These are phyloP conservation scores for Sylvilagus bachmani DNA, from an alignment of 2,113 vertebrate species.

Conservation along the genomic window DNA sequence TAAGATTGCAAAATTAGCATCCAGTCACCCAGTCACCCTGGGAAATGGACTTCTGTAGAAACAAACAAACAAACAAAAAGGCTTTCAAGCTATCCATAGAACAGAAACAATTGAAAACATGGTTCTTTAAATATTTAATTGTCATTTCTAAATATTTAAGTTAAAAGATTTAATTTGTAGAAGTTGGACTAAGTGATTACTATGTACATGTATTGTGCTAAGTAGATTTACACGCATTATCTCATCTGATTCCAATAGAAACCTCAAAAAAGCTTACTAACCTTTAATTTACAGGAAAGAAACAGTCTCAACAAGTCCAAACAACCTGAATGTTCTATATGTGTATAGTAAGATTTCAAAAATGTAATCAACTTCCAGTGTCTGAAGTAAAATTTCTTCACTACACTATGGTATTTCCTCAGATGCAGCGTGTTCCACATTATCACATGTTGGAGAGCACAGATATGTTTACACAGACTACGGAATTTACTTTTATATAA, in stretches of 20 bases:
- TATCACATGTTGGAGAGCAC: neutral
- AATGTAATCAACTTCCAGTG: neutral
- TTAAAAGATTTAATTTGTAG: neutral
- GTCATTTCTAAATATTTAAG: neutral
- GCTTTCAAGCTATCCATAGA: neutral
- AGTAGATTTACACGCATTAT: neutral
- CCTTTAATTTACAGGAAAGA: neutral
- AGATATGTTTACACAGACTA: neutral
- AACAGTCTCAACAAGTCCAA: neutral
- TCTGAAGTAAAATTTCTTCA: neutral
- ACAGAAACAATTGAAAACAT: neutral
- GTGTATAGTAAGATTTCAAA: neutral
- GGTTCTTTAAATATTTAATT: neutral
- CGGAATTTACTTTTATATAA: neutral
- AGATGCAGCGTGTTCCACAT: neutral
- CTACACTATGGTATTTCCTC: neutral
- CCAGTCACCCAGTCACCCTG: neutral
- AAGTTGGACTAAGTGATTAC: neutral
- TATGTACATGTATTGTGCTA: neutral
- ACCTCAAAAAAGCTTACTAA: neutral
- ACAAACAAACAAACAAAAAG: neutral
- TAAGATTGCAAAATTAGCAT: neutral
- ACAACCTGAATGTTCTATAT: neutral
- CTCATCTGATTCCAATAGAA: neutral
- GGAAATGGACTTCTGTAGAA: neutral